Conservation (phyloP, 1,140 invertebrate genomes). For the Achroia grisella region DNA sequence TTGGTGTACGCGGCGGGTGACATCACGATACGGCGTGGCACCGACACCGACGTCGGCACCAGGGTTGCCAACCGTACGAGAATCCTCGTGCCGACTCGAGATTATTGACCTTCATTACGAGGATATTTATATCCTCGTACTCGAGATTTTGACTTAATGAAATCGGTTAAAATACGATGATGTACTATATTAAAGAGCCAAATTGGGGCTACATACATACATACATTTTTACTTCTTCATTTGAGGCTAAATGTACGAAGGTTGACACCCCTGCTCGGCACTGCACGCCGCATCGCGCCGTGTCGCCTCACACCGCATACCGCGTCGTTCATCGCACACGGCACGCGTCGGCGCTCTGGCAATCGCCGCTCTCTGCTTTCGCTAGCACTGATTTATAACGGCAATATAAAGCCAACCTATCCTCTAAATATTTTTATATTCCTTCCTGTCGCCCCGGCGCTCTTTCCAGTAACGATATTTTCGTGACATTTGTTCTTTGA, state of each 20-base stretch:
- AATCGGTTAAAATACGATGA: too few species aligned
- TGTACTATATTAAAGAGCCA: too few species aligned
- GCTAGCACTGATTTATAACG: constrained; percentile 42
- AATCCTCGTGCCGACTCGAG: too few species aligned
- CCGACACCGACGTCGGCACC: constrained; percentile 9
- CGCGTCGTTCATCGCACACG: constrained; percentile 1
- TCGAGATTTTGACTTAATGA: too few species aligned
- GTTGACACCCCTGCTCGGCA: too few species aligned
- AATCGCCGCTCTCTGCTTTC: constrained; percentile 18
- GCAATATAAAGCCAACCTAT: constrained; percentile 43
- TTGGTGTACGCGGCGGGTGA: not conserved
- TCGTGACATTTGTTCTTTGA: constrained; percentile 17
- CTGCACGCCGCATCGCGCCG: constrained; percentile 11
- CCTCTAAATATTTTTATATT: constrained; percentile 49
- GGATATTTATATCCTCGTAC: too few species aligned
- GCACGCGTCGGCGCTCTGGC: constrained; percentile 15
- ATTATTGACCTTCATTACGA: too few species aligned
- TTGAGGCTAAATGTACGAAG: too few species aligned
- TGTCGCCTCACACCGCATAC: constrained; percentile 7
- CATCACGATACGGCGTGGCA: constrained; percentile 3
- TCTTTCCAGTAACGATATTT: constrained; percentile 10
- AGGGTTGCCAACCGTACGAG: too few species aligned
- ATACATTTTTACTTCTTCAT: too few species aligned
- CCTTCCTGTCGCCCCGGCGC: not conserved
- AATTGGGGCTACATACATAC: too few species aligned